Evolutionary conservation across 2,888 invertebrate species (phyloP), one percentile per base, ranked within the genome.

Genomic region (Dinocampus coccinellae): DNA sequence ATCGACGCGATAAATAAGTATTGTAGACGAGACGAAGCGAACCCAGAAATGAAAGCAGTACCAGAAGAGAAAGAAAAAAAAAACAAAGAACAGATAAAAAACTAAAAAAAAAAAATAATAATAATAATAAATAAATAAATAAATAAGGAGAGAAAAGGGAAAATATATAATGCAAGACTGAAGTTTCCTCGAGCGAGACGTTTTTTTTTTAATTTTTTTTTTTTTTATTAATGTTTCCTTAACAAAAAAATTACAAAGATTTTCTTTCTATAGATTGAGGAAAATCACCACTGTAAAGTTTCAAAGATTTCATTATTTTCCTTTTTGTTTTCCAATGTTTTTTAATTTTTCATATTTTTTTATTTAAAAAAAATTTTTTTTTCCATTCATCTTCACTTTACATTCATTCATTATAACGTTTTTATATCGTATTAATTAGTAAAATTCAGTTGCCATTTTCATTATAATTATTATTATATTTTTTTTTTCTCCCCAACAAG

Each of bases 131-230:
- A 58, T 11, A 66, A 11, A 11, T 57, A 22, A 52, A 52, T n/a
- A 57, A 11, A n/a, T 26, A 47, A 47, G n/a, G n/a, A 47, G 16
- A 11, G 26, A 36, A 22, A 65, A 4, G 2, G 57, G 58, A 16
- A 16, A 72, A 36, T 34, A 20, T 33, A 53, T 20, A 52, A 55
- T 33, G 62, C 39, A 24, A 20, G 26, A 36, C 36, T n/a, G 57
- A 69, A 62, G 77, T 71, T 69, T 72, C 72, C 69, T 69, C 69
- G 73, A 16, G 57, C 72, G 66, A 53, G 70, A 72, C 69, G 70
- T 75, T 72, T 77, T 75, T 77, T 76, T 78, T 75, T 77, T 75
- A n/a, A n/a, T 75, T 72, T 74, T 75, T 74, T 78, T 78, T 76
- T 76, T 47, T 29, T 29, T 52, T 9, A 4, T 29, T 29, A 3